Conservation (phyloP, 1,140 invertebrate genomes). For the Venustaconcha ellipsiformis region DNA sequence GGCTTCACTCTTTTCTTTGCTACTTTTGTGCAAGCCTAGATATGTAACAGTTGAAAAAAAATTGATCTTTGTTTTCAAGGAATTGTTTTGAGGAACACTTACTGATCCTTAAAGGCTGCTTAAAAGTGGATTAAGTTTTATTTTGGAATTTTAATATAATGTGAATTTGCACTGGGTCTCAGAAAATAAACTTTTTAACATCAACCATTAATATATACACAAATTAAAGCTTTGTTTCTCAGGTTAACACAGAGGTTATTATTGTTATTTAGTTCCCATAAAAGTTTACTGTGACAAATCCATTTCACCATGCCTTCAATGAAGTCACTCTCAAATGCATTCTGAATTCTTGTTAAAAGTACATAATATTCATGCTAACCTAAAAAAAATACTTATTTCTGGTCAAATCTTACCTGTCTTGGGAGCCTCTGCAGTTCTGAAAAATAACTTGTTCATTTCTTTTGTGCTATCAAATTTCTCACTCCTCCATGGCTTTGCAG, state of each 20-base stretch:
- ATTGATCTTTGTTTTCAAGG: not conserved
- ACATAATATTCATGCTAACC: not conserved
- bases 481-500: not conserved
- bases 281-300: not conserved
- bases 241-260: not conserved
- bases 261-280: not conserved
- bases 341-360: not conserved
- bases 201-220: too few relatives aligned
- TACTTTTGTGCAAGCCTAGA: not conserved
- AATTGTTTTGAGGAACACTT: not conserved
- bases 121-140: not conserved
- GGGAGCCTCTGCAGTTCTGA: constrained; percentile 33
- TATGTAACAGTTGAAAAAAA: not conserved
- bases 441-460: constrained; percentile 20
- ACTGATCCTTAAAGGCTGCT: not conserved
- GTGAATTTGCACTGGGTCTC: not conserved
- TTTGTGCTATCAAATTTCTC: constrained; percentile 10
- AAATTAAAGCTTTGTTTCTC: too few relatives aligned
- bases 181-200: too few relatives aligned
- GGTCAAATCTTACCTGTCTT: constrained; percentile 25
- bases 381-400: not conserved
- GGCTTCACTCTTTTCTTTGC: too few relatives aligned
- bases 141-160: not conserved
- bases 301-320: not conserved
- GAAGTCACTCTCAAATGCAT: too few relatives aligned